phyloP scores from a whole-genome alignment of 2,113 vertebrate genomes.

The Tachycineta bicolor region DNA sequence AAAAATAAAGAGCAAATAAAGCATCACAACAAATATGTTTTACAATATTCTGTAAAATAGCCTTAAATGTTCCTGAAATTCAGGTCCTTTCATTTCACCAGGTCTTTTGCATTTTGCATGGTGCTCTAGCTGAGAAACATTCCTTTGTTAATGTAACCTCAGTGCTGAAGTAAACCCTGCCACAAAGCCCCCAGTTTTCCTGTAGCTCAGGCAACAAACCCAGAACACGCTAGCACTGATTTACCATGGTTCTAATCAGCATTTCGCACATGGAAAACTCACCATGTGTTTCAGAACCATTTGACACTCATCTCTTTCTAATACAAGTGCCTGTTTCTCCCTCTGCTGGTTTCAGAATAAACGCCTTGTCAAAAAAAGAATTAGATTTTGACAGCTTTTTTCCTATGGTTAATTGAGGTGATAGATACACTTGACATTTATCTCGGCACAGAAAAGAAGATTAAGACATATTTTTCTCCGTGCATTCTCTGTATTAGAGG shows the following conservation, averaged over 20 bases:
- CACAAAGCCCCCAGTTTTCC: constrained; percentile 47
- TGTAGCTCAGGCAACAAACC: constrained; percentile 67
- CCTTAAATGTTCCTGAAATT: background rate
- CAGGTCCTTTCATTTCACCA: constrained; percentile 46
- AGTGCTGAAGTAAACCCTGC: constrained; percentile 41
- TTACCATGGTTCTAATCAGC: constrained; percentile 75
- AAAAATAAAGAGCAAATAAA: constrained; percentile 26
- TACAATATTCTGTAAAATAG: constrained; percentile 40
- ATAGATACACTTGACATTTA: constrained; percentile 88
- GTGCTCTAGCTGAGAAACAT: constrained; percentile 39
- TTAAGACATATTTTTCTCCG: constrained; percentile 80
- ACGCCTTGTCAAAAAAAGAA: constrained; percentile 78
- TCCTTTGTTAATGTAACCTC: constrained; percentile 59
- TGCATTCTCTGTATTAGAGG: constrained; percentile 78
- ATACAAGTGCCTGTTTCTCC: constrained; percentile 76
- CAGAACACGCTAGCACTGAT: constrained; percentile 38
- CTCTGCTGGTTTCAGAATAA: constrained; percentile 78
- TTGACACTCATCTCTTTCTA: constrained; percentile 74
- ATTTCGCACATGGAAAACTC: constrained; percentile 72
- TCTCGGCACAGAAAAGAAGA: constrained; percentile 79
- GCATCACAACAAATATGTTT: constrained; percentile 36
- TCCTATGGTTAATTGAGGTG: constrained; percentile 86
- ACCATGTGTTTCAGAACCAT: constrained; percentile 65
- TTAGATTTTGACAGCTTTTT: constrained; percentile 83
- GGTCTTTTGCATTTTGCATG: constrained; percentile 51